phyloP scores from a whole-genome alignment of 2,113 vertebrate genomes.

The Pluvialis apricaria region DNA sequence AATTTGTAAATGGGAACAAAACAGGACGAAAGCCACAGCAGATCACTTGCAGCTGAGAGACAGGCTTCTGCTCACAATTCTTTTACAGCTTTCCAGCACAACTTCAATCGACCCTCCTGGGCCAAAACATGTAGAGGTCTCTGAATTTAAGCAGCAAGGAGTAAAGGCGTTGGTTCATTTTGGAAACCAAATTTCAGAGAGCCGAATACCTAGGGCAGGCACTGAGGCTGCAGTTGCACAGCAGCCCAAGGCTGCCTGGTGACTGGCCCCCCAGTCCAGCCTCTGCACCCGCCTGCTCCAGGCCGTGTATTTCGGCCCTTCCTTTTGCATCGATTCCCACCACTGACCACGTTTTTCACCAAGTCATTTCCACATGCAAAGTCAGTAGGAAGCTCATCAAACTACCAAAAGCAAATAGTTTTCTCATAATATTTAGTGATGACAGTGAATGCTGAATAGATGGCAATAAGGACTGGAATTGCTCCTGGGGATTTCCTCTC shows the following conservation, averaged over 20 bases:
- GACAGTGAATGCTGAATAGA: not conserved
- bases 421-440: not conserved
- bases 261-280: not conserved
- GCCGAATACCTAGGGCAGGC: not conserved
- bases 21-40: not conserved
- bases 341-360: not conserved
- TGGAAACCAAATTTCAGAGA: not conserved
- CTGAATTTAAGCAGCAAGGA: not conserved
- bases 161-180: not conserved
- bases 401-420: not conserved
- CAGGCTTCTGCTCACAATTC: not conserved
- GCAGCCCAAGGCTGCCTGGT: not conserved
- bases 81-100: not conserved
- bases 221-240: not conserved
- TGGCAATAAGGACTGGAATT: not conserved
- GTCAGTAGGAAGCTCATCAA: not conserved
- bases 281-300: accelerated
- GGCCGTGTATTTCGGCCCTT: not conserved
- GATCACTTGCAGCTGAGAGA: not conserved
- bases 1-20: not conserved
- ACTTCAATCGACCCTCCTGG: not conserved
- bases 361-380: not conserved
- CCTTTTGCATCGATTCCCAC: not conserved
- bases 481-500: not conserved
- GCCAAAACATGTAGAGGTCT: not conserved